Percentiles rank a stretch among this genome's conserved stretches.
These are phyloP conservation scores for Isurus oxyrinchus DNA, from an alignment of 2,113 vertebrate genomes.

Conservation along the genomic window DNA sequence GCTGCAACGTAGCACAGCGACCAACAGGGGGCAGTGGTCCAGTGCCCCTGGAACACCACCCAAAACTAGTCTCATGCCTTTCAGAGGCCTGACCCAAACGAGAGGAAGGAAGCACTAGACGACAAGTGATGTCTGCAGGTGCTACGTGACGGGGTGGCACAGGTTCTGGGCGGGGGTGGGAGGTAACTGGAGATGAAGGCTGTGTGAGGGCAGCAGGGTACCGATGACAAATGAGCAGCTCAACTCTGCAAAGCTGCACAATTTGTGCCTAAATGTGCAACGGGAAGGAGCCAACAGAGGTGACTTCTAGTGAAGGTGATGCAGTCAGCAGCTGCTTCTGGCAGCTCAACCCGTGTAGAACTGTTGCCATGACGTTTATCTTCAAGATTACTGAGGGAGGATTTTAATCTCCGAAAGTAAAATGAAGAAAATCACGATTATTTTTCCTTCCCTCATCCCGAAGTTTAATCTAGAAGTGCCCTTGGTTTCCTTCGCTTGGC, in stretches of 20 bases:
- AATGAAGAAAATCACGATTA: neutral
- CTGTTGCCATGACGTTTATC: neutral
- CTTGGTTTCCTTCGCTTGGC: neutral
- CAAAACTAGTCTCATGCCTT: neutral
- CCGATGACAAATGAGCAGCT: no score
- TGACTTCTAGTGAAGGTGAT: neutral
- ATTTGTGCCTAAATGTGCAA: neutral
- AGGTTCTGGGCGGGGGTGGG: neutral
- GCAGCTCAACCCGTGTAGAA: neutral
- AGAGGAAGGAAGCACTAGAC: neutral
- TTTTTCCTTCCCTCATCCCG: neutral
- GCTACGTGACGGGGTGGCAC: neutral
- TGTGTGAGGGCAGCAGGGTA: neutral
- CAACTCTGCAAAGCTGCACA: neutral
- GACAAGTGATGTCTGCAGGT: neutral
- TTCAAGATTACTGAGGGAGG: neutral
- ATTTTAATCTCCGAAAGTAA: neutral
- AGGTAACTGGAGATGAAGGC: neutral
- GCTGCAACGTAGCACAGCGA: no score
- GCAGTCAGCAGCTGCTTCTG: neutral
- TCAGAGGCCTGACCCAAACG: neutral
- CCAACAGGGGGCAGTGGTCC: no score
- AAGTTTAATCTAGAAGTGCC: neutral
- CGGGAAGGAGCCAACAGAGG: neutral
- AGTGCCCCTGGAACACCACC: no score